phyloP scores from a whole-genome alignment of 2,888 invertebrate genomes.

The Epinotia brunnichana region DNA sequence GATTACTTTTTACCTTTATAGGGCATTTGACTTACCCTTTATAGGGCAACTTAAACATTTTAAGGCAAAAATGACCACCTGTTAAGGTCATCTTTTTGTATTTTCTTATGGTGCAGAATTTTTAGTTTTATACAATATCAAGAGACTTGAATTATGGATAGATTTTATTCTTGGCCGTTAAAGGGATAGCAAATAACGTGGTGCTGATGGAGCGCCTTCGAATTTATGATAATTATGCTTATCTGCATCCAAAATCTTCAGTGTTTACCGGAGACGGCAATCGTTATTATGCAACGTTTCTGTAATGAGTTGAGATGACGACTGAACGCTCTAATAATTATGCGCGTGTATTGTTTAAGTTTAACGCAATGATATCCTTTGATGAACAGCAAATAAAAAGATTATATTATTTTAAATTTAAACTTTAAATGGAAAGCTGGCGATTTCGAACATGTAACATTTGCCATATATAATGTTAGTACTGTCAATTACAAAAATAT shows the following conservation, averaged over 20 bases:
- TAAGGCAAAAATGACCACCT: no score
- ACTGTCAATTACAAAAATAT: no score
- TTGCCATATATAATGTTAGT: not conserved
- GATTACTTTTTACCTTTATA: no score
- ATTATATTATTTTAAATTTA: not conserved
- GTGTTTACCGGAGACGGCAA: not conserved
- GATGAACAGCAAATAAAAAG: not conserved
- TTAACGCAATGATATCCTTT: slow-evolving; percentile 2
- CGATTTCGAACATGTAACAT: not conserved
- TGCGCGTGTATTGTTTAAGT: slow-evolving; percentile 5
- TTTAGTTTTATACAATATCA: no score
- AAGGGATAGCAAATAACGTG: no score
- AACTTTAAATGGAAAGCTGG: not conserved
- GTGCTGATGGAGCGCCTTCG: not conserved
- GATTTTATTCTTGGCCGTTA: no score
- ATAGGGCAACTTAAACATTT: no score
- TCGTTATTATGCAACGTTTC: slow-evolving; percentile 14
- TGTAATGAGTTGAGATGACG: slow-evolving; percentile 18
- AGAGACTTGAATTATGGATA: no score
- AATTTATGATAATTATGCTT: not conserved
- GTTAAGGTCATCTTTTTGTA: no score
- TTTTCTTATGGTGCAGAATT: no score
- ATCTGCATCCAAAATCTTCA: slow-evolving; percentile 1
- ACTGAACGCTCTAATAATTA: slow-evolving; percentile 24
- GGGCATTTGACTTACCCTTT: no score